Base-by-base conservation (phyloP, 2,888 invertebrate species). In the Sminthurides aquaticus region DNA sequence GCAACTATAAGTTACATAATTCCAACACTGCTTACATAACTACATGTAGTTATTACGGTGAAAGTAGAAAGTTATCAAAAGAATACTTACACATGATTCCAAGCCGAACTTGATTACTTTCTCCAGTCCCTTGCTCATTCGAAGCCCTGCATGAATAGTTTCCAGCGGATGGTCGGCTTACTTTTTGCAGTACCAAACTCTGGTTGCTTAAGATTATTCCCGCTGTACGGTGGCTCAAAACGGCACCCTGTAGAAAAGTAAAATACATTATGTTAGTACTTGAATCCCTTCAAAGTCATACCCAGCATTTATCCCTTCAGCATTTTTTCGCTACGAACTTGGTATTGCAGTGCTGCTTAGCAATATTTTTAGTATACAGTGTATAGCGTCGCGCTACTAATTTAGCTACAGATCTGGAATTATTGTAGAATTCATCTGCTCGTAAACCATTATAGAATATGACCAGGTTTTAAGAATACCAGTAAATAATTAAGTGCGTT, bases 201-300 rank as follows among this genome's bases (percentile, higher is more conserved):
- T 93, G 91, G 83, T 92, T 92, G 79, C 91, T 91, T 79, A 90
- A 87, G 78, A 93, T 90, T 75, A 93, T 88, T 70, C 91, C 85
- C 62, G 91, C 87, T 76, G 89, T 87, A 80, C 93, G 92, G 82
- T 92, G 91, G 75, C 87, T 88, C 76, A 93, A 80, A 69, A 87
- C 82, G 61, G 86, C 83, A 69, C 88, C 89, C 91, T 91, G 83
- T 29, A 78, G 76, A 65, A 52, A 52, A 52, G 15, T 11, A 34
- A 34, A 34, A 34, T 34, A 62, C 28, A 61, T 20, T 34, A 34
- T n/a, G n/a, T n/a, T n/a, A n/a, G n/a, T n/a, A n/a, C n/a, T n/a
- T n/a, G n/a, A n/a, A n/a, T n/a, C n/a, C n/a, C n/a, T n/a, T n/a
- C n/a, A n/a, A n/a, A n/a, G n/a, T n/a, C n/a, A n/a, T n/a, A n/a